A percentile compares a stretch with the other conserved stretches of the same genome.
These are phyloP conservation scores for Salvator merianae DNA, from an alignment of 2,113 vertebrate genomes.

Conservation along the genomic window DNA sequence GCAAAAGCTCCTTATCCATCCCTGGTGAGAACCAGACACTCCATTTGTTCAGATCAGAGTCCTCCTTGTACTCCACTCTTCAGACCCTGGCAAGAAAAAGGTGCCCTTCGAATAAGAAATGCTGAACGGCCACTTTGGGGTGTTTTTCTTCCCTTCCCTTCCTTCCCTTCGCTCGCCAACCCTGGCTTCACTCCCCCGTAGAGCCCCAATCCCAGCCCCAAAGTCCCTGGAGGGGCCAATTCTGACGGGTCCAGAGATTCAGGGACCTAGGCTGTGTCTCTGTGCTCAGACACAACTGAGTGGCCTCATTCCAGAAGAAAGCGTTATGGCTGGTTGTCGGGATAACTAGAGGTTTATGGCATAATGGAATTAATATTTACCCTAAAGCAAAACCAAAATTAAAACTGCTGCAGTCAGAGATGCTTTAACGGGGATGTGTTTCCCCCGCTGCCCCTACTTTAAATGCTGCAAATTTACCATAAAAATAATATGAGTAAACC, in stretches of 20 bases:
- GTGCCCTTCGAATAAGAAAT: no score
- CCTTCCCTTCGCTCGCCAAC: no score
- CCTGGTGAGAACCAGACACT: no score
- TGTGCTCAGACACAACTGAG: slow-evolving; percentile 59
- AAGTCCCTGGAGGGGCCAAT: background rate
- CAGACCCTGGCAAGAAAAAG: no score
- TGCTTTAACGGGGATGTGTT: background rate
- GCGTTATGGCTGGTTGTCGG: slow-evolving; percentile 69
- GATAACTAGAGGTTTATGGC: slow-evolving; percentile 76
- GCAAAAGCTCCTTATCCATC: no score
- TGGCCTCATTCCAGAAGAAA: slow-evolving; percentile 67
- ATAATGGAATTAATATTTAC: slow-evolving; percentile 80
- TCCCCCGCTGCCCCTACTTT: background rate
- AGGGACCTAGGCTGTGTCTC: slow-evolving; percentile 48
- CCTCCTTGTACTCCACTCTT: no score
- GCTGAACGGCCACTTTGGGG: no score
- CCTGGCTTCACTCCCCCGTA: no score
- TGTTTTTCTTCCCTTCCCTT: no score
- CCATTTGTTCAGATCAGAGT: no score
- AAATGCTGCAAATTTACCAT: slow-evolving; percentile 9
- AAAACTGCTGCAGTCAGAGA: slow-evolving; percentile 53
- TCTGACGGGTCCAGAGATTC: background rate
- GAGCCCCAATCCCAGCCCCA: no score
- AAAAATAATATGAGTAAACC: background rate
- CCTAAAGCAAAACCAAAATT: slow-evolving; percentile 69